phyloP scores from a whole-genome alignment of 2,888 invertebrate species.

The Archips xylosteana region DNA sequence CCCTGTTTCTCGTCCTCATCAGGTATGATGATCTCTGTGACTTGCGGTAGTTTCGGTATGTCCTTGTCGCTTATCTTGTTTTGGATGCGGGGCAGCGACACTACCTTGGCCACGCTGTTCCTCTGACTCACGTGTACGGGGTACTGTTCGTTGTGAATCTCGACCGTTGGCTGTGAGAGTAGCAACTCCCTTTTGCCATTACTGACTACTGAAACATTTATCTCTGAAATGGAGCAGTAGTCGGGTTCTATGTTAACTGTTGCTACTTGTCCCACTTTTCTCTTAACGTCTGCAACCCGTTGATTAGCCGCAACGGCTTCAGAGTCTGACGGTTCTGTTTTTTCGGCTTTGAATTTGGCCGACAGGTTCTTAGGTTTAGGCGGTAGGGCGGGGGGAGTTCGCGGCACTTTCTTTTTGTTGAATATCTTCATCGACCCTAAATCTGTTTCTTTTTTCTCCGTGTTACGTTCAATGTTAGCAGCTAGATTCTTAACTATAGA shows the following conservation, averaged over 20 bases:
- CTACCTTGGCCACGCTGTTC: slow-evolving; percentile 79
- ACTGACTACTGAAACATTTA: slow-evolving; percentile 88
- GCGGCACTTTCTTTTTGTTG: slow-evolving; percentile 85
- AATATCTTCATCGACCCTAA: slow-evolving; percentile 78
- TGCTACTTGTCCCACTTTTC: slow-evolving; percentile 82
- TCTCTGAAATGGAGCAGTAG: slow-evolving; percentile 92
- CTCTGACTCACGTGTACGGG: slow-evolving; percentile 73
- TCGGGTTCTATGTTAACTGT: slow-evolving; percentile 87
- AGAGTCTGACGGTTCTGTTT: slow-evolving; percentile 81
- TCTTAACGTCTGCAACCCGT: slow-evolving; percentile 86
- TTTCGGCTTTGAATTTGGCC: slow-evolving; percentile 87
- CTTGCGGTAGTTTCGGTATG: slow-evolving; percentile 91
- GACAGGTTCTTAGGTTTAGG: slow-evolving; percentile 91
- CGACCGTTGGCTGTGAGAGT: slow-evolving; percentile 82
- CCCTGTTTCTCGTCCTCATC: slow-evolving; percentile 85
- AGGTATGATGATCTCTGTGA: slow-evolving; percentile 90
- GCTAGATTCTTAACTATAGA: slow-evolving; percentile 83
- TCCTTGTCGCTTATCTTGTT: slow-evolving; percentile 84
- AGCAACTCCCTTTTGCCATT: slow-evolving; percentile 83
- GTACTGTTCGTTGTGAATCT: slow-evolving; percentile 82
- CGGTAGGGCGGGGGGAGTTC: slow-evolving; percentile 91
- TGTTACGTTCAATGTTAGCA: slow-evolving; percentile 77
- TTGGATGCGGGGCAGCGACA: slow-evolving; percentile 76
- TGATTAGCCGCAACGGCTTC: slow-evolving; percentile 85
- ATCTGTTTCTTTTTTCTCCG: slow-evolving; percentile 70